These are phyloP conservation scores for Adelosebastes latens DNA, from an alignment of 2,797 vertebrate genomes.

Conservation along the genomic window DNA sequence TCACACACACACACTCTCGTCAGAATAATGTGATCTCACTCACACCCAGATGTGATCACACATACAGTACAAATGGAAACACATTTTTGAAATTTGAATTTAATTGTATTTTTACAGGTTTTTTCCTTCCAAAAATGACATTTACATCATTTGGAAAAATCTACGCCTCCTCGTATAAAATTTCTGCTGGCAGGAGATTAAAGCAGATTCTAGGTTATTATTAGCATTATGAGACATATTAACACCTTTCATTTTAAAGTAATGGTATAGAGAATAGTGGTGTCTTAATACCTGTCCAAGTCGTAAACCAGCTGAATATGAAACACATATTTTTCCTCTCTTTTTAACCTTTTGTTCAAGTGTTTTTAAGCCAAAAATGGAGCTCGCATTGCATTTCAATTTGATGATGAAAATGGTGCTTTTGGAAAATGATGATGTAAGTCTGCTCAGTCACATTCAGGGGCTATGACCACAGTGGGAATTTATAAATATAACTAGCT, in stretches of 20 bases:
- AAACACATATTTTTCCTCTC: background rate
- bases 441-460: background rate
- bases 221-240: slow-evolving; percentile 14
- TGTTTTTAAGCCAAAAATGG: background rate
- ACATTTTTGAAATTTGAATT: background rate
- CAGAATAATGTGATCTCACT: slow-evolving; percentile 54
- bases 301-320: background rate
- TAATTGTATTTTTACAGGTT: slow-evolving; percentile 34
- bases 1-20: slow-evolving; percentile 42
- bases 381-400: background rate
- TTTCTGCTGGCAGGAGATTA: slow-evolving; percentile 14
- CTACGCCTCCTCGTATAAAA: background rate
- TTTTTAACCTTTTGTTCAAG: background rate
- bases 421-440: background rate
- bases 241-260: slow-evolving; percentile 5
- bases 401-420: background rate
- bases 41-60: slow-evolving; percentile 40
- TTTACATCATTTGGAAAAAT: slow-evolving; percentile 59
- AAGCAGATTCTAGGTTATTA: slow-evolving; percentile 21
- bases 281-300: background rate
- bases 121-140: slow-evolving; percentile 16
- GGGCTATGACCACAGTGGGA: background rate
- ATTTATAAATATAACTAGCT: background rate
- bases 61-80: background rate
- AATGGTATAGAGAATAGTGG: background rate